Conservation (phyloP, 1,140 invertebrate genomes). For the Eurosta solidaginis region DNA sequence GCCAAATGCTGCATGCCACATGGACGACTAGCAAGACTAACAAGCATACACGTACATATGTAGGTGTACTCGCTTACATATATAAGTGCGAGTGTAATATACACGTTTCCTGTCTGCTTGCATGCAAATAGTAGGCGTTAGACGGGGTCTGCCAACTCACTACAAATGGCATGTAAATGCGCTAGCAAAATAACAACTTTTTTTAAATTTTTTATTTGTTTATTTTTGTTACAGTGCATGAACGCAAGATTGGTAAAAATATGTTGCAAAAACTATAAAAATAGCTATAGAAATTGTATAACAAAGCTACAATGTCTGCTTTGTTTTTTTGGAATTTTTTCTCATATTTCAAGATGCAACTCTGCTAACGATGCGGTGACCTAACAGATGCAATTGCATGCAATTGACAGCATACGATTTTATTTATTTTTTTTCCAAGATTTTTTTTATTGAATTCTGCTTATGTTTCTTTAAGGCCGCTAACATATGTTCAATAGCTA, state of each 20-base stretch:
- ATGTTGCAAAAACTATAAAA: constrained; percentile 5
- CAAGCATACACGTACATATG: neutral
- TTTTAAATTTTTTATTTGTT: neutral
- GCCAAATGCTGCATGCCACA: constrained; percentile 24
- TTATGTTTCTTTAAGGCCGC: neutral
- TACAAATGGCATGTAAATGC: constrained; percentile 23
- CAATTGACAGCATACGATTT: neutral
- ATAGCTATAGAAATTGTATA: neutral
- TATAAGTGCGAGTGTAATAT: neutral
- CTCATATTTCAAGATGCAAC: neutral
- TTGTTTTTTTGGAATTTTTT: neutral
- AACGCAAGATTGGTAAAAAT: neutral
- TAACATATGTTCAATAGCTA: constrained; percentile 7
- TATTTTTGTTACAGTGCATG: too few species aligned
- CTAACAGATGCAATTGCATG: constrained; percentile 14
- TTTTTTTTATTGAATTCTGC: neutral
- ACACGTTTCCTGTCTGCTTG: neutral
- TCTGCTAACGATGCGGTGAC: neutral
- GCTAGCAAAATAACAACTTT: neutral
- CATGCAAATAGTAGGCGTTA: constrained; percentile 18
- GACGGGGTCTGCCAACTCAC: neutral
- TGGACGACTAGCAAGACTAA: neutral
- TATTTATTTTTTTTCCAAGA: neutral
- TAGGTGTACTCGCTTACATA: neutral
- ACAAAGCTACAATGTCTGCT: neutral